Base-by-base conservation (phyloP, 2,797 vertebrate genomes). In the Clamator glandarius region DNA sequence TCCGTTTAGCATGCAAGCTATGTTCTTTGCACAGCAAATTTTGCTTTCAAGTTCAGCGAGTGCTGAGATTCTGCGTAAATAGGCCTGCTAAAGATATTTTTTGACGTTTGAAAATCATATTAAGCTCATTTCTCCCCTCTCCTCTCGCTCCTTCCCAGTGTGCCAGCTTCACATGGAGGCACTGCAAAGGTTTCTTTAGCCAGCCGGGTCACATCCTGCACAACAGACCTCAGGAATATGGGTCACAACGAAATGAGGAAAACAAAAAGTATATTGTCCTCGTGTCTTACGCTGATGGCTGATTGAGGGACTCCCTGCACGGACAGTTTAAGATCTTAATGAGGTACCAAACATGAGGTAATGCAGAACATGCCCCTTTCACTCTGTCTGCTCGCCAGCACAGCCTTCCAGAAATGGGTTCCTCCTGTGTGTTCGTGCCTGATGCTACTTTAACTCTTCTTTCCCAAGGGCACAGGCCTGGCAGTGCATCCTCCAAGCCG, bases 61-160 rank as follows among this genome's bases (percentile, higher is more conserved):
- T 6, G 76, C 85, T 44, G 21, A 55, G 94, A 2, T 87, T 84
- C 48, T 80, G 59, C 24, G 20, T 74, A 73, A 87, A 70, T 16
- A 81, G 89, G 31, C 44, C 82, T 42, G 81, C 80, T 76, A 88
- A 89, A 95, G 89, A 63, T 88, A 86, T 92, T 91, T 93, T 95
- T 88, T 92, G 69, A 72, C 93, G 72, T 93, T 90, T 90, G 87
- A 77, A 92, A 95, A 93, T 95, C 93, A 90, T 92, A 51, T 48
- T 86, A 92, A 69, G 46, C 61, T 83, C 23, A 1, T 84, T 94
- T 78, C 91, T 90, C 52, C 20, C 50, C 61, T 73, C 82, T 35
- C 90, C 54, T 75, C 89, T 33, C 39, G 31, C 66, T 87, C 54
- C 69, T 51, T 84, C 89, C 68, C 81, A 13, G 58, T 7, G 7